phyloP scores from a whole-genome alignment of 35 echinoderm and acorn worm species.

The Ptychodera flava region DNA sequence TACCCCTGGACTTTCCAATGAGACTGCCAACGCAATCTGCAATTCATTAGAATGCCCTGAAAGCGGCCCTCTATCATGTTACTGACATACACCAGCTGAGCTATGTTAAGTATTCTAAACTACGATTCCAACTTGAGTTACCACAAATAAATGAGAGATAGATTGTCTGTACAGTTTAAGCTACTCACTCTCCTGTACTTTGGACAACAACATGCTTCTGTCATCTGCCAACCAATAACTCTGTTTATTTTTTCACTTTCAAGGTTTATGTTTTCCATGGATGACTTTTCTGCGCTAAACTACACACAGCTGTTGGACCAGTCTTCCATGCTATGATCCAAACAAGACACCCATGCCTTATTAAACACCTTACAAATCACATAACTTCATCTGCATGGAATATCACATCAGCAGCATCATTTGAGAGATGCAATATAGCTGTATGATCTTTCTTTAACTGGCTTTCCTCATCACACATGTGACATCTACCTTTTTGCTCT shows the following conservation, averaged over 20 bases:
- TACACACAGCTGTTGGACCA: neutral
- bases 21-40: too few species aligned
- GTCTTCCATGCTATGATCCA: too few species aligned
- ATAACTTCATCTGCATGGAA: too few species aligned
- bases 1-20: too few species aligned
- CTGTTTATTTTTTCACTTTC: neutral
- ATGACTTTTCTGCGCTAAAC: neutral
- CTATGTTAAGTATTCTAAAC: neutral
- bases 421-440: too few species aligned
- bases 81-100: neutral
- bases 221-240: neutral
- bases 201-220: neutral
- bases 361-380: too few species aligned
- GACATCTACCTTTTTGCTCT: too few species aligned
- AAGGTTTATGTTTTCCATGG: neutral
- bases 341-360: too few species aligned
- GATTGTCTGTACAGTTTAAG: neutral
- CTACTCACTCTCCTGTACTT: neutral
- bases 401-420: too few species aligned
- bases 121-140: neutral
- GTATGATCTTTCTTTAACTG: too few species aligned
- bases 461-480: too few species aligned
- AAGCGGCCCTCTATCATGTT: neutral
- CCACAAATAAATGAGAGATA: neutral
- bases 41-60: too few species aligned